Evolutionary conservation across 2,113 vertebrate species (phyloP).

Genomic region (Laterallus jamaicensis): DNA sequence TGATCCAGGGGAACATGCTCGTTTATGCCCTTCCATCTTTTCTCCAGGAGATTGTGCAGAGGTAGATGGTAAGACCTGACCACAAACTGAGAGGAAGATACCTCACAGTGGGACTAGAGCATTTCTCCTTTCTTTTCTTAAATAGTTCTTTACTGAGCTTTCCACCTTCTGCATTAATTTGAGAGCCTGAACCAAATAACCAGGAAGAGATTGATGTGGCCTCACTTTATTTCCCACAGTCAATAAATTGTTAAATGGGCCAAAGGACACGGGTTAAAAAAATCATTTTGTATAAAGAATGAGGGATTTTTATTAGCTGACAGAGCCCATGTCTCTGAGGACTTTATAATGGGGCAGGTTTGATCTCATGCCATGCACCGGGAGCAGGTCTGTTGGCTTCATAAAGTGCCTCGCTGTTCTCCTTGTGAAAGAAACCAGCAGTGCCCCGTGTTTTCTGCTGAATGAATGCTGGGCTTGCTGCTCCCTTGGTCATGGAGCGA

Average conservation of each 20-base stretch:
- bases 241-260: constrained; percentile 60
- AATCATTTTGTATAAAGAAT: constrained; percentile 44
- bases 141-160: constrained; percentile 41
- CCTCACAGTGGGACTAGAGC: neutral
- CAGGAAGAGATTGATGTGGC: constrained; percentile 58
- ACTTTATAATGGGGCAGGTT: constrained; percentile 11
- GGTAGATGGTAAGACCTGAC: neutral
- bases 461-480: neutral
- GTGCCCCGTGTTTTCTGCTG: neutral
- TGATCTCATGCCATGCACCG: neutral
- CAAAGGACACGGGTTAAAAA: constrained; percentile 54
- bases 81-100: constrained; percentile 7
- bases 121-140: constrained; percentile 21
- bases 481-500: neutral
- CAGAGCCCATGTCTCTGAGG: neutral
- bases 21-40: constrained; percentile 6
- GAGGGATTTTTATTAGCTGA: constrained; percentile 48
- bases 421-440: neutral
- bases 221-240: constrained; percentile 58
- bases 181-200: constrained; percentile 58
- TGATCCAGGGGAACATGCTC: neutral
- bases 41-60: neutral
- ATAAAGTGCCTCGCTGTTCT: neutral
- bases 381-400: constrained; percentile 22
- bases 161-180: constrained; percentile 53